These are phyloP conservation scores for Eueremaeus valkanovi DNA, from an alignment of 2,888 invertebrate species.

Conservation along the genomic window DNA sequence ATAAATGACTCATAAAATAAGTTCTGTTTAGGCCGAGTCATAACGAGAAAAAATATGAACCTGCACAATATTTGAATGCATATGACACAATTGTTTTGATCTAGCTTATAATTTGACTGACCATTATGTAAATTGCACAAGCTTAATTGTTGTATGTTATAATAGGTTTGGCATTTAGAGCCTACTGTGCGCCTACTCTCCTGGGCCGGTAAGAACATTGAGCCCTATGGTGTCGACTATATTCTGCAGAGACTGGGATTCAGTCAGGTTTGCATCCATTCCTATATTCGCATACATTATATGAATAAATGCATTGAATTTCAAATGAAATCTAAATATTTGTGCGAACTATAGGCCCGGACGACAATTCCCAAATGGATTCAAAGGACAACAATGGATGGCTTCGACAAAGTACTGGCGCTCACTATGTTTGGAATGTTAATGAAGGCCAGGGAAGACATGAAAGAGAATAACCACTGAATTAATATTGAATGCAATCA, in stretches of 20 bases:
- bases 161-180: slow-evolving; percentile 87
- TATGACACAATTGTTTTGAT: no score
- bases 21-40: no score
- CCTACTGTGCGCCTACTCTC: slow-evolving; percentile 68
- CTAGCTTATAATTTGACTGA: no score
- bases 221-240: slow-evolving; percentile 97
- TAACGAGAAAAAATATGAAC: no score
- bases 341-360: slow-evolving; percentile 60
- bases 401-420: slow-evolving; percentile 84
- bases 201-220: slow-evolving; percentile 93
- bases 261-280: slow-evolving; percentile 62
- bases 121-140: no score
- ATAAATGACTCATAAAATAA: no score
- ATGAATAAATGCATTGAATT: background rate
- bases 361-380: slow-evolving; percentile 99
- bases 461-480: slow-evolving; percentile 15
- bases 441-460: slow-evolving; percentile 35
- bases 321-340: background rate
- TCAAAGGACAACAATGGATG: slow-evolving; percentile 97
- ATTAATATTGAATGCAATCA: background rate
- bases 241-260: slow-evolving; percentile 96
- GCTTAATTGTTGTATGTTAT: no score
- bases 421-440: slow-evolving; percentile 57
- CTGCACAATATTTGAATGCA: no score
- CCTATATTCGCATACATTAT: no score